These are phyloP conservation scores for Hetaerina titia DNA, from an alignment of 2,888 invertebrate genomes.

Conservation along the genomic window DNA sequence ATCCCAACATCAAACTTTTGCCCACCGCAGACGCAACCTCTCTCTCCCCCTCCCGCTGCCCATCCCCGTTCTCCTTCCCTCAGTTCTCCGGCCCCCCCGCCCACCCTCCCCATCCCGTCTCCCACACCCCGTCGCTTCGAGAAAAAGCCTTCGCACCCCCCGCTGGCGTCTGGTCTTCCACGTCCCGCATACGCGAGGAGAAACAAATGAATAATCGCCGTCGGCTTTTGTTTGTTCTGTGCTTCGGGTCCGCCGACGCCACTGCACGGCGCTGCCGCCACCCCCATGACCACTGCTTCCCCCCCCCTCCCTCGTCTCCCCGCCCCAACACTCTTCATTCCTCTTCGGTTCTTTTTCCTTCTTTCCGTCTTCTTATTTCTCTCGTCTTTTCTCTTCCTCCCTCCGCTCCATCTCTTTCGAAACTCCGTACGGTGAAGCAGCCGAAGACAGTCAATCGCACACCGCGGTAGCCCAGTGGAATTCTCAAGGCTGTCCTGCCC, in stretches of 20 bases:
- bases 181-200: slow-evolving; percentile 63
- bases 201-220: slow-evolving; percentile 64
- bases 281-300: slow-evolving; percentile 45
- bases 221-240: slow-evolving; percentile 64
- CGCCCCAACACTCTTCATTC: background rate
- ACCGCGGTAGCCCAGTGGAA: background rate
- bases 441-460: background rate
- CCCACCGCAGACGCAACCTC: slow-evolving; percentile 56
- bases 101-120: background rate
- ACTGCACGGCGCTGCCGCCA: slow-evolving; percentile 49
- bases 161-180: slow-evolving; percentile 49
- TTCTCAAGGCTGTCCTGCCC: background rate
- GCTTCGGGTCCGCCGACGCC: slow-evolving; percentile 55
- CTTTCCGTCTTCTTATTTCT: background rate
- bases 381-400: background rate
- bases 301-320: background rate
- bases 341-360: background rate
- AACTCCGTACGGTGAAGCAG: background rate
- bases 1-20: slow-evolving; percentile 52
- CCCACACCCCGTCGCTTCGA: slow-evolving; percentile 39
- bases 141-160: slow-evolving; percentile 46
- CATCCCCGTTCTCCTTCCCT: background rate
- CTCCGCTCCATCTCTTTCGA: background rate
- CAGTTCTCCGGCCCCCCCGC: background rate
- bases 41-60: background rate